Conservation (phyloP, 2,113 vertebrate species). For the Podiceps cristatus region DNA sequence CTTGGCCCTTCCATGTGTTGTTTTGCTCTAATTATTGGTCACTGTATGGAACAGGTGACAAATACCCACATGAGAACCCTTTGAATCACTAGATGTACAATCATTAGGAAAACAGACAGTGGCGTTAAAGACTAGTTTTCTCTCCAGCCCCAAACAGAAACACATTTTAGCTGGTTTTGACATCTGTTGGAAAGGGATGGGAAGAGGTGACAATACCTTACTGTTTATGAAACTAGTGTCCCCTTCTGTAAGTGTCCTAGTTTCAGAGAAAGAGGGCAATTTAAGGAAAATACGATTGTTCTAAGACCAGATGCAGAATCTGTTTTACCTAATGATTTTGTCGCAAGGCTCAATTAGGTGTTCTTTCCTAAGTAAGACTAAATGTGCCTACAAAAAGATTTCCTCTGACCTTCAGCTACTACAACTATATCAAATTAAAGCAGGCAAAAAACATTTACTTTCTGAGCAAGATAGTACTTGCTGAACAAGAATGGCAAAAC, state of each 20-base stretch:
- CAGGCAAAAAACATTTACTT: not conserved
- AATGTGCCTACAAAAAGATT: not conserved
- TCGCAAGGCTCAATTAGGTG: not conserved
- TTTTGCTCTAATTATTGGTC: constrained; percentile 38
- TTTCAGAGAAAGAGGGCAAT: not conserved
- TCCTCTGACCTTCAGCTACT: not conserved
- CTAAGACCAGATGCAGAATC: not conserved
- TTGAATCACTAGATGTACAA: not conserved
- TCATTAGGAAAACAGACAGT: constrained; percentile 7
- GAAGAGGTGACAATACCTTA: not conserved
- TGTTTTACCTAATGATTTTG: not conserved
- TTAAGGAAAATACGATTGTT: not conserved
- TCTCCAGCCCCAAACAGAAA: constrained; percentile 1
- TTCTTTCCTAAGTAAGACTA: not conserved
- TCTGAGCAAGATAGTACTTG: not conserved
- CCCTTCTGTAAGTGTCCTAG: not conserved
- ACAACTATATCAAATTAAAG: not conserved
- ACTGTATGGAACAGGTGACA: constrained; percentile 41
- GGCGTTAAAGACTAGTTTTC: not conserved
- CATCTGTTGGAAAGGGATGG: not conserved
- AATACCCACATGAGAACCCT: constrained; percentile 24
- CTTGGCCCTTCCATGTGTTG: not conserved
- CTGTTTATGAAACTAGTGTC: constrained; percentile 9
- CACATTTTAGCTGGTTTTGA: not conserved
- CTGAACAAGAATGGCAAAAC: constrained; percentile 15